These are phyloP conservation scores for Campoletis sonorensis DNA, from an alignment of 1,140 invertebrate species.

Conservation along the genomic window DNA sequence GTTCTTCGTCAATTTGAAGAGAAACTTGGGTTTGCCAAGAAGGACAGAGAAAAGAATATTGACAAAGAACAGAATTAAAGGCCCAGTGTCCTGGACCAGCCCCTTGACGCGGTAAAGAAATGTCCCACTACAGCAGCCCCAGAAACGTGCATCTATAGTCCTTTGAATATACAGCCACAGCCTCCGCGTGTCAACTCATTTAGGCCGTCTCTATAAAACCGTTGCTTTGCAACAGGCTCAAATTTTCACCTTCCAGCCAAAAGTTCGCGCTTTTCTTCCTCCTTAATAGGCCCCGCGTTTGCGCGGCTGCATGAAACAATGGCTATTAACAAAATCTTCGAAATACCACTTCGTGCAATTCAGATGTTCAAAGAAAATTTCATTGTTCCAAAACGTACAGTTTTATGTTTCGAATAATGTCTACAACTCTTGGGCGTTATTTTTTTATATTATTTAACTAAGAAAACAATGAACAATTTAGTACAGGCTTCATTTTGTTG, in stretches of 20 bases:
- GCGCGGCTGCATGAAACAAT: neutral
- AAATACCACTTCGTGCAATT: no score
- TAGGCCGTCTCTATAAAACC: conserved; percentile 55
- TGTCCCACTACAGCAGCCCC: conserved; percentile 50
- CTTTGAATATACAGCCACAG: neutral
- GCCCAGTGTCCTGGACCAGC: neutral
- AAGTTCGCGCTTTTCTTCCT: neutral
- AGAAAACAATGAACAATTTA: no score
- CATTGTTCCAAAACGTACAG: no score
- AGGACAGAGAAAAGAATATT: neutral
- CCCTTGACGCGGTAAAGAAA: conserved; percentile 57
- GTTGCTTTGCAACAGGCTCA: conserved; percentile 10
- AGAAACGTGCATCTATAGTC: neutral
- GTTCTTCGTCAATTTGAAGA: neutral
- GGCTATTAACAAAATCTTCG: neutral
- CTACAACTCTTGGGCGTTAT: no score
- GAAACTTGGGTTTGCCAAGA: neutral
- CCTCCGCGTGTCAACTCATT: conserved; percentile 55
- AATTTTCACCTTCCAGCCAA: neutral
- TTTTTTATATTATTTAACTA: no score
- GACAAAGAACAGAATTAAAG: neutral
- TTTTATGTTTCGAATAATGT: no score
- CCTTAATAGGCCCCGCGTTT: neutral
- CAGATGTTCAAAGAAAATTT: no score
- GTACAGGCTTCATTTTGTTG: no score